A percentile compares a stretch with the other conserved stretches of the same genome.
Conservation (phyloP, 2,888 invertebrate species). For the Andrena marginata region DNA sequence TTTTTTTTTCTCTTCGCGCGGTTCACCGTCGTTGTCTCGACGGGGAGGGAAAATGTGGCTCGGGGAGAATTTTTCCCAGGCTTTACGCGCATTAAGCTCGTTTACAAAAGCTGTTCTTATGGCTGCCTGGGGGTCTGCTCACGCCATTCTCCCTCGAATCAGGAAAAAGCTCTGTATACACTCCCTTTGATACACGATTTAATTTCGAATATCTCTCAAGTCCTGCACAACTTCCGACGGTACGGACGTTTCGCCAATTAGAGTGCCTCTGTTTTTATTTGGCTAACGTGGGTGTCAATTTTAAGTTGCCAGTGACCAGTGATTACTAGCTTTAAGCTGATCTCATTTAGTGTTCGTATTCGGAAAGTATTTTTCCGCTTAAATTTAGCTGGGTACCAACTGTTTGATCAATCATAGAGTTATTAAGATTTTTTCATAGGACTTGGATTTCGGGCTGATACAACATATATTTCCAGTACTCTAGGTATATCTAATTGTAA, state of each 20-base stretch:
- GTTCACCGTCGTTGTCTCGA: slow-evolving; percentile 23
- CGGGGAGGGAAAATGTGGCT: background rate
- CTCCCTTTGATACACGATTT: slow-evolving; percentile 18
- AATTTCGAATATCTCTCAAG: background rate
- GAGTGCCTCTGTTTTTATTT: background rate
- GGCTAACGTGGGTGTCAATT: too few relatives aligned
- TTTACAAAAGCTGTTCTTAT: slow-evolving; percentile 31
- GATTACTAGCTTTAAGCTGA: too few relatives aligned
- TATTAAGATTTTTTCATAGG: too few relatives aligned
- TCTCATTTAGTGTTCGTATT: too few relatives aligned
- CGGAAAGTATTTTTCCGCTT: too few relatives aligned
- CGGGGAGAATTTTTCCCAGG: slow-evolving; percentile 31
- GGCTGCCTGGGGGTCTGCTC: background rate
- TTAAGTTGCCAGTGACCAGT: too few relatives aligned
- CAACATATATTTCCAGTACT: too few relatives aligned
- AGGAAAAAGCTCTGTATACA: slow-evolving; percentile 13
- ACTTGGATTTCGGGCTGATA: too few relatives aligned
- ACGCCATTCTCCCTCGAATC: background rate
- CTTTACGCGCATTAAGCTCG: slow-evolving; percentile 32
- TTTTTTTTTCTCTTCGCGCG: slow-evolving; percentile 3
- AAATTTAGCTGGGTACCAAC: too few relatives aligned
- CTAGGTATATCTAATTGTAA: too few relatives aligned
- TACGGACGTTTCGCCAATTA: background rate
- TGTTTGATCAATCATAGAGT: too few relatives aligned
- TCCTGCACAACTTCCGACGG: background rate